Evolutionary conservation across 2,113 vertebrate species (phyloP).

Genomic region (Nycticryphes semicollaris): DNA sequence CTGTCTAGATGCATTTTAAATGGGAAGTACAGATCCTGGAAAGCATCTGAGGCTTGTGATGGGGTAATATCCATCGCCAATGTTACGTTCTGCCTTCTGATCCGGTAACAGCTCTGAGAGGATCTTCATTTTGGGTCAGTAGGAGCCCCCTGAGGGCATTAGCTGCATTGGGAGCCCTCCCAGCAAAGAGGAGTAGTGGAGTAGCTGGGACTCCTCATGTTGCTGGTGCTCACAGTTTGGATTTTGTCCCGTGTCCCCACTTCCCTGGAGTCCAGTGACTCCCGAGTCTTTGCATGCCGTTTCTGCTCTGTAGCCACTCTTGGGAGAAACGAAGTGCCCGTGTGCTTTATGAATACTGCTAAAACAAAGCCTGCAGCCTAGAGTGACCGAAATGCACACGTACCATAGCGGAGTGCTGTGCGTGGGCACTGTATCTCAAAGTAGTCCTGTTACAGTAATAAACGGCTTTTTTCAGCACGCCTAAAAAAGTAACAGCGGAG

Average conservation of each 20-base stretch:
- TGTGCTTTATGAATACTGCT: neutral
- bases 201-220: neutral
- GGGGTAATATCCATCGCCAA: rapidly evolving
- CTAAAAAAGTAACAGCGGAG: conserved; percentile 26
- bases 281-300: neutral
- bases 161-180: neutral
- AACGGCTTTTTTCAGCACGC: neutral
- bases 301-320: neutral
- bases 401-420: neutral
- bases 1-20: neutral
- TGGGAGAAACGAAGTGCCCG: neutral
- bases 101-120: neutral
- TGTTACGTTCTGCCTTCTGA: neutral
- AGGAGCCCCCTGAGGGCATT: neutral
- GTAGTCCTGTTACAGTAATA: conserved; percentile 12
- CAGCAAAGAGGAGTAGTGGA: neutral
- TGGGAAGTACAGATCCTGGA: neutral
- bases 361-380: neutral
- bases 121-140: neutral
- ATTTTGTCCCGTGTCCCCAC: neutral
- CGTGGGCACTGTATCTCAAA: neutral
- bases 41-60: neutral
- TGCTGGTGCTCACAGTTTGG: rapidly evolving
- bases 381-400: neutral
- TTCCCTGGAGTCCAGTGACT: neutral